These are phyloP conservation scores for Catagonus wagneri DNA, from an alignment of 2,113 vertebrate species.

Conservation along the genomic window DNA sequence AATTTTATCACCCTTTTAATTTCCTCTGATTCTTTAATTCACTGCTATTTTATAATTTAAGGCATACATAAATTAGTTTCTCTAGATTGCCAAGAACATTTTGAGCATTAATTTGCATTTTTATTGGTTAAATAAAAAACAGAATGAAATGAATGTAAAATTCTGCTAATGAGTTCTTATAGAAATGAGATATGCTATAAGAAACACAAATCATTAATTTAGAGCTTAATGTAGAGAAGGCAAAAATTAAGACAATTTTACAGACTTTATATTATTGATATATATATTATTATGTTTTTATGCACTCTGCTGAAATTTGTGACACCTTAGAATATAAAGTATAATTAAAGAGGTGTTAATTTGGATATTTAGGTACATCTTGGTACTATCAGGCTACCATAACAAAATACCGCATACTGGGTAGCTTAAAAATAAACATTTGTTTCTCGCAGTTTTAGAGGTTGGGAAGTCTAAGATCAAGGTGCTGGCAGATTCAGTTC, in stretches of 20 bases:
- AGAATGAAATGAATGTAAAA: conserved; percentile 49
- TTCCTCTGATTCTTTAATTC: conserved; percentile 57
- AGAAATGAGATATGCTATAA: background rate
- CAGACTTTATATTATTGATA: background rate
- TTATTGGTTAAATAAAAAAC: conserved; percentile 33
- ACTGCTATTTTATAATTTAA: conserved; percentile 57
- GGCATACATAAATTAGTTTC: conserved; percentile 11
- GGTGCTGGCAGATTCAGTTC: background rate
- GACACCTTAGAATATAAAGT: background rate
- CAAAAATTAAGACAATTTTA: background rate
- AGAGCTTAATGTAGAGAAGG: background rate
- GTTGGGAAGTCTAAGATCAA: background rate
- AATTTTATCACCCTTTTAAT: background rate
- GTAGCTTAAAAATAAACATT: background rate
- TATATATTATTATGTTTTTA: background rate
- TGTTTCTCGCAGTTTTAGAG: background rate
- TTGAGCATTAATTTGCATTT: conserved; percentile 54
- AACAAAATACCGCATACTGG: background rate
- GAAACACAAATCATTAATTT: background rate
- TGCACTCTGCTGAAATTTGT: background rate
- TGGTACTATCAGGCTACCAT: background rate
- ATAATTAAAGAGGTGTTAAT: background rate
- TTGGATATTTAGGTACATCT: background rate
- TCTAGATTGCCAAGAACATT: conserved; percentile 28
- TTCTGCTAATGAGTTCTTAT: conserved; percentile 49